Evolutionary conservation across 2,888 invertebrate genomes (phyloP).

Genomic region (Elegia similella): DNA sequence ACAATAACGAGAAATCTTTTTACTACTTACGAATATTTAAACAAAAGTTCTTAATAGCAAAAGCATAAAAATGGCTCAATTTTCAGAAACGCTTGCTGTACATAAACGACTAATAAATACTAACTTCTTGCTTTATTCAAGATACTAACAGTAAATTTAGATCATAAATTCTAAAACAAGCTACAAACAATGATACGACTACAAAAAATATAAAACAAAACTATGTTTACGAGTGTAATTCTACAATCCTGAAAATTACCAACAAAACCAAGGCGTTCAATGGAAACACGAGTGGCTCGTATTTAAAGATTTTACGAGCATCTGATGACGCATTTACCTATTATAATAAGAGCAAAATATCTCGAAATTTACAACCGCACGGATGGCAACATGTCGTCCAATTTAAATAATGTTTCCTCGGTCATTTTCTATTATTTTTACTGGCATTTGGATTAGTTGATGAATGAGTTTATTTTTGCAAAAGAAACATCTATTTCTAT

Average conservation of each 20-base stretch:
- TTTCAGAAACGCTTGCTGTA: too few relatives aligned
- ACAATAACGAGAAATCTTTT: too few relatives aligned
- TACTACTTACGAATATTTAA: too few relatives aligned
- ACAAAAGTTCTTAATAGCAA: too few relatives aligned
- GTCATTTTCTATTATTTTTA: conserved; percentile 8
- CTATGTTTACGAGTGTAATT: background rate
- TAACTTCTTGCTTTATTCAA: too few relatives aligned
- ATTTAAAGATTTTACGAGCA: conserved; percentile 26
- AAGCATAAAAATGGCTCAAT: too few relatives aligned
- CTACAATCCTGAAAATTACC: conserved; percentile 13
- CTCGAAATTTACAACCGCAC: conserved; percentile 10
- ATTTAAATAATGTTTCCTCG: conserved; percentile 21
- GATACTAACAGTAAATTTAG: background rate
- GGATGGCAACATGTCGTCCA: conserved; percentile 13
- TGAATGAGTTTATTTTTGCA: background rate
- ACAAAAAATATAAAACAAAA: conserved; percentile 14
- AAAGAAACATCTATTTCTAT: background rate
- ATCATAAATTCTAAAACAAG: conserved; percentile 1
- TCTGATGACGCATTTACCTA: conserved; percentile 15
- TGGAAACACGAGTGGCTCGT: conserved; percentile 12
- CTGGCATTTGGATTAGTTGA: background rate
- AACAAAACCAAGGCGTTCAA: background rate
- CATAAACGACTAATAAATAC: too few relatives aligned
- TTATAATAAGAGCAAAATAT: conserved; percentile 12
- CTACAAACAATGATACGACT: background rate